Percentiles rank a stretch among this genome's conserved stretches.
Evolutionary conservation across 2,113 vertebrate species (phyloP).

Genomic region (Chlorodrepanis virens): DNA sequence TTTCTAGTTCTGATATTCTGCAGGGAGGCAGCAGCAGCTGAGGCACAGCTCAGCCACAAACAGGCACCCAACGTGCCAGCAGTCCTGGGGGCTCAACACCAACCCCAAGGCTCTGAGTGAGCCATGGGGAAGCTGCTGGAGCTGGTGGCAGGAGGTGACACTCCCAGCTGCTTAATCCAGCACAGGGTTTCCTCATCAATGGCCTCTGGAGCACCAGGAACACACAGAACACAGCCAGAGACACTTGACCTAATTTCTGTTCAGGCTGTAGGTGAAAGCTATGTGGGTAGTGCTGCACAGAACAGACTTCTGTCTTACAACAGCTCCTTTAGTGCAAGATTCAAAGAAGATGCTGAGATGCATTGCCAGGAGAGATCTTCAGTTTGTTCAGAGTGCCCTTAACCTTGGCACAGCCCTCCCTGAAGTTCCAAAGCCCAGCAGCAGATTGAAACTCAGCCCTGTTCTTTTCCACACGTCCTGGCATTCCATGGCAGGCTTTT

Average conservation of each 20-base stretch:
- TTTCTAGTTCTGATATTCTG: not conserved
- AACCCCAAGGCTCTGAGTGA: not conserved
- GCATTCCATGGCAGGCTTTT: not conserved
- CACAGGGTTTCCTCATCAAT: not conserved
- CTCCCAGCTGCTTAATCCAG: not conserved
- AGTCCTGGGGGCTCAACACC: not conserved
- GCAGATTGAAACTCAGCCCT: not conserved
- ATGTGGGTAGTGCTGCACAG: not conserved
- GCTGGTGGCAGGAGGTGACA: not conserved
- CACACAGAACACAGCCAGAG: not conserved
- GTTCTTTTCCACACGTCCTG: fast-evolving
- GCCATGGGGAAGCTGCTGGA: fast-evolving
- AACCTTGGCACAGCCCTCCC: not conserved
- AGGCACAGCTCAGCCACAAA: not conserved
- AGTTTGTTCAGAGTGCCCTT: not conserved
- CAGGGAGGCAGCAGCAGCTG: not conserved
- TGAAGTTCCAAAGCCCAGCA: not conserved
- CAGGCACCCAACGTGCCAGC: not conserved
- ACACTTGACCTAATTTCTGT: not conserved
- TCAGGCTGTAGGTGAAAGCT: not conserved
- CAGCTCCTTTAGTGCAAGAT: not conserved
- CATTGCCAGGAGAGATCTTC: fast-evolving
- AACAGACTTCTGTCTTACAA: not conserved
- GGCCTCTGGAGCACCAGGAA: not conserved
- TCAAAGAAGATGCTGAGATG: not conserved